Base-by-base conservation (phyloP, 2,888 invertebrate genomes). In the Punctoribates punctum region DNA sequence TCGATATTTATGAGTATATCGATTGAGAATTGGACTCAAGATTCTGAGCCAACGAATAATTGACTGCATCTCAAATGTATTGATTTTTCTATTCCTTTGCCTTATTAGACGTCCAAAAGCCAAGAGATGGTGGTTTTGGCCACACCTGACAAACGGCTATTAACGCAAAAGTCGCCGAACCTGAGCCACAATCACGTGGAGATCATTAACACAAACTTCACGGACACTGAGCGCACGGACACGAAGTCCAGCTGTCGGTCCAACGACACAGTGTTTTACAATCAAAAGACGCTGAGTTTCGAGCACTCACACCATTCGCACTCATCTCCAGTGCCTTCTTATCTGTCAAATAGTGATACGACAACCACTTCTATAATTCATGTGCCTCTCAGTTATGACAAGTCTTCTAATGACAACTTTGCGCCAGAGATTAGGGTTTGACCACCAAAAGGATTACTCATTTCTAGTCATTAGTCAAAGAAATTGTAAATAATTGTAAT, bases 101-200 rank as follows among this genome's bases (percentile, higher is more conserved):
- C 13, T 25, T 25, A 57, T 57, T 57, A 57, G 57, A 57, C 23
- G 23, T 23, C 20, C 57, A 57, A 65, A 78, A 78, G 78, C 77
- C 75, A 77, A 77, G 60, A 76, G 73, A 75, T 78, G 78, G 77
- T 77, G 67, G 74, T 76, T 65, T 74, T 73, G 73, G 77, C 74
- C 73, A 48, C 57, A 73, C 73, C 57, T 4, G 46, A 70, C 42
- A 70, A 70, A 34, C n/a, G 70, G 23, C 11, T 46, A 42, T 42
- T 70, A 42, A 4, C 70, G 13, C 70, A 70, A 70, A 70, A 42
- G 46, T 46, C 46, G 9, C 38, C 70, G 23, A 70, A 70, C 42
- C 20, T 42, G 27, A 70, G 70, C 34, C 70, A 70, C 46, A 70
- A 70, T 70, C 70, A 70, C 70, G 70, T 70, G 23, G 70, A 70